Conservation (phyloP, 1,140 invertebrate genomes). For the Plutomurus gul region DNA sequence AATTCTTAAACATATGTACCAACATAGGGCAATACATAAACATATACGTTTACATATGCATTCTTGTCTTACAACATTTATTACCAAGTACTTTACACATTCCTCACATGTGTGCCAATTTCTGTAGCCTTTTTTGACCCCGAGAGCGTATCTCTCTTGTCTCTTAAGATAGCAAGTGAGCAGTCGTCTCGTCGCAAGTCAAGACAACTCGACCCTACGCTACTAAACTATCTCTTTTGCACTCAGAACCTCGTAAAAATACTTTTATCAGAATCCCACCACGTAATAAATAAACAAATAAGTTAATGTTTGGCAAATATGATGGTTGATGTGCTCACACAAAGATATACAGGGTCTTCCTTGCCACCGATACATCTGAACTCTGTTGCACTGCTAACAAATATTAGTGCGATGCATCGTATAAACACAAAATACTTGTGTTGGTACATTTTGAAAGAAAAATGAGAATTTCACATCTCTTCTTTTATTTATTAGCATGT, state of each 20-base stretch:
- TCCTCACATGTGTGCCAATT: slow-evolving; percentile 50
- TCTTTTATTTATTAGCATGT: neutral
- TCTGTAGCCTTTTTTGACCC: slow-evolving; percentile 45
- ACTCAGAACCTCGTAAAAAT: slow-evolving; percentile 5
- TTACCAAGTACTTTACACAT: slow-evolving; percentile 49
- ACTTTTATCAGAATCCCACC: slow-evolving; percentile 3
- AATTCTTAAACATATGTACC: slow-evolving; percentile 32
- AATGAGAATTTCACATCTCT: neutral
- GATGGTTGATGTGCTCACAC: too few species aligned
- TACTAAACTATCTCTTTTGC: slow-evolving; percentile 20
- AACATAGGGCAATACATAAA: slow-evolving; percentile 39
- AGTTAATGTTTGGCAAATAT: neutral
- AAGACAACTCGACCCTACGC: neutral
- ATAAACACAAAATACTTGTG: too few species aligned
- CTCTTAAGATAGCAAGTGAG: slow-evolving; percentile 4
- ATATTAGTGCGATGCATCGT: too few species aligned
- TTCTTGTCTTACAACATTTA: slow-evolving; percentile 52
- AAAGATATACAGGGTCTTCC: too few species aligned
- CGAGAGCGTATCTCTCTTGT: slow-evolving; percentile 26
- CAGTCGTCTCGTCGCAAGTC: neutral
- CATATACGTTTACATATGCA: slow-evolving; percentile 46
- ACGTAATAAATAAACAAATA: slow-evolving; percentile 12
- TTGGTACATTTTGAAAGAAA: too few species aligned
- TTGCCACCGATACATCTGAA: too few species aligned
- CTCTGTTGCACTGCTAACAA: too few species aligned